Evolutionary conservation across 2,113 vertebrate species (phyloP).

Genomic region (Actinemys pallida): DNA sequence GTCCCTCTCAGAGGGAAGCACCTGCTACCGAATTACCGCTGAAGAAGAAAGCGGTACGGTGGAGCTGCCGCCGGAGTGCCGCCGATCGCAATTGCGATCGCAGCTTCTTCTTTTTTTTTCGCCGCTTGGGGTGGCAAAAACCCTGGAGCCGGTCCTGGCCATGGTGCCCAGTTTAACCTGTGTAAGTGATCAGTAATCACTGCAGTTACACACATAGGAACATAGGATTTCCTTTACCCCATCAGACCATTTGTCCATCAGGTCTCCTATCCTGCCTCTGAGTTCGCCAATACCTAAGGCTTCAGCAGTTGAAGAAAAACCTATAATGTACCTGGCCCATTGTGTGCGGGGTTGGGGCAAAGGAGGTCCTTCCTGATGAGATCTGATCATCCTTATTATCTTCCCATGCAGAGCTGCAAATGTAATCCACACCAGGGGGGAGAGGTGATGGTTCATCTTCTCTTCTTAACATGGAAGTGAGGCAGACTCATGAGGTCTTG

Average conservation of each 20-base stretch:
- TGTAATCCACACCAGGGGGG: neutral
- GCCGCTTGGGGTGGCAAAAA: too few species aligned
- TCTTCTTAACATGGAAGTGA: neutral
- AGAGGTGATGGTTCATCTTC: accelerated
- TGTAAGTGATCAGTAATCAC: accelerated
- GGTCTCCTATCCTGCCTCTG: neutral
- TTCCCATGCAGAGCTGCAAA: accelerated
- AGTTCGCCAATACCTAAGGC: neutral
- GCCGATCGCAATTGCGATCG: too few species aligned
- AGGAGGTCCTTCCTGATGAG: neutral
- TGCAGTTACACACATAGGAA: neutral
- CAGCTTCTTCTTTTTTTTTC: too few species aligned
- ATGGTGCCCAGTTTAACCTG: neutral
- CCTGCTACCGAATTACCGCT: too few species aligned
- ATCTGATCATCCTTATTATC: neutral
- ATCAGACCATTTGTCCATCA: neutral
- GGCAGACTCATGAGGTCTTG: neutral
- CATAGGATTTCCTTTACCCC: neutral
- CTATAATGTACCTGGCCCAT: neutral
- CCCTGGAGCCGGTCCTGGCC: too few species aligned
- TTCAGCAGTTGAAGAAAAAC: neutral
- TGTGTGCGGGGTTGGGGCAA: neutral
- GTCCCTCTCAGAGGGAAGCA: too few species aligned
- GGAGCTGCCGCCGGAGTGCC: too few species aligned
- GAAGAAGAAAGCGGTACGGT: too few species aligned